phyloP scores from a whole-genome alignment of 2,113 vertebrate species.

The Equus quagga region DNA sequence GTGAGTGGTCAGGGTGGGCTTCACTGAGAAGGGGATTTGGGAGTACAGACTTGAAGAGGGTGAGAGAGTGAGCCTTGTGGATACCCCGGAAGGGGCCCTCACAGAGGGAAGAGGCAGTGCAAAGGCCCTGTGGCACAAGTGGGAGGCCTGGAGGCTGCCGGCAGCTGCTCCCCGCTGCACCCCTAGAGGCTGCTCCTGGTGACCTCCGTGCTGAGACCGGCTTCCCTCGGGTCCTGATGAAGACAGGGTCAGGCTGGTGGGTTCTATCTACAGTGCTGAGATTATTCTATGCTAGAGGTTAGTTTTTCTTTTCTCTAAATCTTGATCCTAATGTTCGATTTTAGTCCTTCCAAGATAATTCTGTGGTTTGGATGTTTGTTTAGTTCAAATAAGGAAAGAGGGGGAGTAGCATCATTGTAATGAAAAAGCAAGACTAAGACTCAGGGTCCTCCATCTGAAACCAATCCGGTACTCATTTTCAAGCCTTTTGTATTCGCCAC shows the following conservation, averaged over 20 bases:
- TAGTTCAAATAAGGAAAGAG: background rate
- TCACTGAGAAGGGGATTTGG: background rate
- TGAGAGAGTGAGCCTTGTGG: background rate
- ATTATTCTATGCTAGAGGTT: background rate
- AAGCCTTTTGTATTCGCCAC: background rate
- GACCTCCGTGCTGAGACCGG: background rate
- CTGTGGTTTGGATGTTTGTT: background rate
- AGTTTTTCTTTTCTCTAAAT: background rate
- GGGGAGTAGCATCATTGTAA: background rate
- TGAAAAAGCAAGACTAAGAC: background rate
- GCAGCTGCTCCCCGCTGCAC: background rate
- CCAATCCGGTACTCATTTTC: background rate
- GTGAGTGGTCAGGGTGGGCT: background rate
- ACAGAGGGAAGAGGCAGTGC: background rate
- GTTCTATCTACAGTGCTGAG: background rate
- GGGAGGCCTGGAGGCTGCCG: background rate
- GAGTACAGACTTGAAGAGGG: background rate
- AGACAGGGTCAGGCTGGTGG: background rate
- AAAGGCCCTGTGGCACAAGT: background rate
- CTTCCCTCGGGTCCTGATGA: background rate
- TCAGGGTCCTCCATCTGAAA: background rate
- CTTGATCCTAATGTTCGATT: background rate
- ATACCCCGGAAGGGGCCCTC: background rate
- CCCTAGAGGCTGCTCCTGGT: background rate
- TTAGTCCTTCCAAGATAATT: background rate